Conservation (phyloP, 2,797 vertebrate genomes). For the Pachyuromys duprasi region DNA sequence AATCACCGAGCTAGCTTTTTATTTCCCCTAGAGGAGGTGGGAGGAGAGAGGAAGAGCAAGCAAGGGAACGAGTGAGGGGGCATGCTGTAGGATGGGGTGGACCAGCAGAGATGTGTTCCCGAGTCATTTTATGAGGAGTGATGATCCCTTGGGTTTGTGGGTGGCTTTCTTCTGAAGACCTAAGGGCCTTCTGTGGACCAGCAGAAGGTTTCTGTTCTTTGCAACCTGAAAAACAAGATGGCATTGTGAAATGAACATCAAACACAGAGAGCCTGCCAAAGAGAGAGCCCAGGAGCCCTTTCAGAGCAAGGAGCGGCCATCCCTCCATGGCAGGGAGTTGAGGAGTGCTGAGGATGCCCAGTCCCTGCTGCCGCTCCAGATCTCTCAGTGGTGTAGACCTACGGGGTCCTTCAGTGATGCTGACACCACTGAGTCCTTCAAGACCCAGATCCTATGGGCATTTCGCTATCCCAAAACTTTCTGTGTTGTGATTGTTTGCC, state of each 20-base stretch:
- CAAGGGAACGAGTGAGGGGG: background rate
- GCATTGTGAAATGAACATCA: conserved; percentile 68
- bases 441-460: background rate
- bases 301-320: background rate
- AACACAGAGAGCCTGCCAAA: background rate
- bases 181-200: conserved; percentile 50
- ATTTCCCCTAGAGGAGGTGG: conserved; percentile 35
- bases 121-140: conserved; percentile 32
- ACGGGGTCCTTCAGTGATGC: background rate
- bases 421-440: background rate
- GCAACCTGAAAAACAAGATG: conserved; percentile 63
- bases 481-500: background rate
- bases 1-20: background rate
- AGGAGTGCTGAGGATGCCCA: background rate
- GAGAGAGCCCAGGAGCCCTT: background rate
- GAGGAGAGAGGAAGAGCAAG: no score
- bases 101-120: background rate
- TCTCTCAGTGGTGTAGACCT: background rate
- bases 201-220: conserved; percentile 32
- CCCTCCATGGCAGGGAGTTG: background rate
- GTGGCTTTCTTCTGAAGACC: conserved; percentile 77
- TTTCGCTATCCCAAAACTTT: background rate
- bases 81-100: background rate
- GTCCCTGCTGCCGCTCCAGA: background rate
- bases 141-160: conserved; percentile 64